Base-by-base conservation (phyloP, 30 jellyfish, hydroid and myxozoan genomes). In the Sanderia malayensis region DNA sequence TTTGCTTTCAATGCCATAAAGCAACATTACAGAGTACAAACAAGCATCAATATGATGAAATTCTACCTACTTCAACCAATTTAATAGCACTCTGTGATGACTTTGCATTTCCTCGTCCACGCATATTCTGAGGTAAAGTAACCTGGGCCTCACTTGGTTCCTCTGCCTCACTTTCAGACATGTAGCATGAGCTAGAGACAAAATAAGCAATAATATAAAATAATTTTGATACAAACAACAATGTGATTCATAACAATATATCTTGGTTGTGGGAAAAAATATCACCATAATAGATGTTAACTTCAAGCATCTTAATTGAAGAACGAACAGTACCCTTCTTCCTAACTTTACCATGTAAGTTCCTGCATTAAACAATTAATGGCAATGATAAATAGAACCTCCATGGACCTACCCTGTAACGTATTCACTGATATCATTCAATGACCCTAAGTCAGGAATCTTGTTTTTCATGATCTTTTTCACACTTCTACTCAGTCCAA, bases 121-220 rank as follows among this genome's bases (percentile, higher is more conserved):
- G 87, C 19, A 90, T 60, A 41, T 75, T 47, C 49, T 90, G 98
- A 9, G 98, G 98, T 18, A 90, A 75, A 26, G 81, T 70, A 18
- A 90, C 98, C 17, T 83, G 96, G 22, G 96, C 73, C 20, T 90
- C 98, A 17, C 73, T 79, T 26, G 98, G 96, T 44, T 90, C 98
- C 46, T 90, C 98, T 9, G 96, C 98, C 55, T 90, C 98, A 52
- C 98, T 90, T 77, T 90, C 98, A 1, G 98, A 90, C 80, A 89
- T 69, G 53, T 82, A 82, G 26, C 96, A 95, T n/a, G 86, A 95
- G 10, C 95, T 80, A 59, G 30, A 61, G 53, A n/a, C n/a, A n/a
- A n/a, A n/a, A n/a, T n/a, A n/a, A n/a, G n/a, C n/a, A n/a, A n/a
- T n/a, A n/a, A n/a, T n/a, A n/a, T n/a, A n/a, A n/a, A n/a, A n/a